These are phyloP conservation scores for Eupsilia transversa DNA, from an alignment of 2,888 invertebrate genomes.

Conservation along the genomic window DNA sequence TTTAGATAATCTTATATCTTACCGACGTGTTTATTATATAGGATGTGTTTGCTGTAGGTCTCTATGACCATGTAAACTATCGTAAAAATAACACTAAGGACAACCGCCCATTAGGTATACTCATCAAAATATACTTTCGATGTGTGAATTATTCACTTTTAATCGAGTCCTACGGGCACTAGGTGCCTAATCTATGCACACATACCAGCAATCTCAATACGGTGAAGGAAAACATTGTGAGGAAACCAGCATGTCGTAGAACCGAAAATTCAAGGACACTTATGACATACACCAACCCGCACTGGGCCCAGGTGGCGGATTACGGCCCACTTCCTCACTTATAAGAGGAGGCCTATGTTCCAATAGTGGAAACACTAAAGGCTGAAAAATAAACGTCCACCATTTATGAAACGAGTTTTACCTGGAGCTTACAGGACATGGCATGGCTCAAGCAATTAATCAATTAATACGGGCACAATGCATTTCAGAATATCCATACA, in stretches of 20 bases:
- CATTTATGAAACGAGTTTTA: background rate
- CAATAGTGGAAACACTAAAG: background rate
- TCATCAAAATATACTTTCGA: background rate
- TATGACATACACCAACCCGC: too few relatives aligned
- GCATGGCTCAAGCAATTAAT: slow-evolving; percentile 35
- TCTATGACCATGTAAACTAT: background rate
- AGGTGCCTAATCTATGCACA: background rate
- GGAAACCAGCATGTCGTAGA: too few relatives aligned
- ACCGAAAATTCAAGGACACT: background rate
- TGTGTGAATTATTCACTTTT: background rate
- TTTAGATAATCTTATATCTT: slow-evolving; percentile 5
- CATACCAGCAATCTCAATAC: background rate
- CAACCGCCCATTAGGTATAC: background rate
- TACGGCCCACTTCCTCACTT: background rate
- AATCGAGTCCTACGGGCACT: too few relatives aligned
- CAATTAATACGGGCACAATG: slow-evolving; percentile 39
- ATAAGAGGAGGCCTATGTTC: background rate
- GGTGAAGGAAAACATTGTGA: background rate
- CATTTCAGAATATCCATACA: slow-evolving; percentile 31
- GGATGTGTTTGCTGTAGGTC: too few relatives aligned
- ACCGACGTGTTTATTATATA: background rate
- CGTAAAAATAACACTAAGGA: background rate
- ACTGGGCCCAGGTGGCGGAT: too few relatives aligned
- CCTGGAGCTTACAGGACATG: slow-evolving; percentile 24
- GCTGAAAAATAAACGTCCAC: background rate